phyloP scores from a whole-genome alignment of 2,888 invertebrate genomes.

The Acronicta psi region DNA sequence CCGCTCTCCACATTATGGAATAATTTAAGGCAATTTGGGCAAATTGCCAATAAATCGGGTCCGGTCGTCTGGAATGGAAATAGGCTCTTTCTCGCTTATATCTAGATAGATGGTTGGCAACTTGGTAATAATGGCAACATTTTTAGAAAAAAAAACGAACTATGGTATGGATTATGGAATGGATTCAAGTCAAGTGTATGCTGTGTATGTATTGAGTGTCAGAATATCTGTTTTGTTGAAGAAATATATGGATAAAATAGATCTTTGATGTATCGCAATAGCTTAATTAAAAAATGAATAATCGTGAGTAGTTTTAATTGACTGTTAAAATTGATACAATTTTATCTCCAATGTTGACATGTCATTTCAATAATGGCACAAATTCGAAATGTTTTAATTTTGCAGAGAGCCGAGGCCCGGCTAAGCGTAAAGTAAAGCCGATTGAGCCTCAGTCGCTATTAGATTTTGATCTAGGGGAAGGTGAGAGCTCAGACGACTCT shows the following conservation, averaged over 20 bases:
- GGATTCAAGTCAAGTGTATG: too few relatives aligned
- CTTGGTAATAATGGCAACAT: too few relatives aligned
- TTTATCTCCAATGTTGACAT: slow-evolving; percentile 5
- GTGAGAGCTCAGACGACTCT: slow-evolving; percentile 97
- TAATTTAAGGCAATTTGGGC: too few relatives aligned
- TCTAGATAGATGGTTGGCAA: too few relatives aligned
- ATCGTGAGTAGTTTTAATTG: slow-evolving; percentile 56
- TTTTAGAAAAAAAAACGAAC: not conserved
- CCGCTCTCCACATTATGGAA: too few relatives aligned
- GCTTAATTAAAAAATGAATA: slow-evolving; percentile 58
- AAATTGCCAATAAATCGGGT: too few relatives aligned
- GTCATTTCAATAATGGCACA: slow-evolving; percentile 6
- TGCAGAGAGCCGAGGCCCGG: slow-evolving; percentile 91
- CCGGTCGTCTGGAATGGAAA: too few relatives aligned
- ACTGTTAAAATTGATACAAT: slow-evolving; percentile 1
- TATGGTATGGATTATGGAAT: not conserved
- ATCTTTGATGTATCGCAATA: slow-evolving; percentile 21
- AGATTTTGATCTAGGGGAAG: slow-evolving; percentile 96
- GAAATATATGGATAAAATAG: slow-evolving; percentile 28
- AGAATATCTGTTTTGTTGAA: slow-evolving; percentile 26
- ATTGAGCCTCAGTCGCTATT: slow-evolving; percentile 93
- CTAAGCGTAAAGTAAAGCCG: slow-evolving; percentile 94
- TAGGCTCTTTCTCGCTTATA: too few relatives aligned
- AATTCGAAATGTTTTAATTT: slow-evolving; percentile 40
- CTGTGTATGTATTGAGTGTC: slow-evolving; percentile 6